Conservation (phyloP, 2,113 vertebrate genomes). For the Tyto alba region DNA sequence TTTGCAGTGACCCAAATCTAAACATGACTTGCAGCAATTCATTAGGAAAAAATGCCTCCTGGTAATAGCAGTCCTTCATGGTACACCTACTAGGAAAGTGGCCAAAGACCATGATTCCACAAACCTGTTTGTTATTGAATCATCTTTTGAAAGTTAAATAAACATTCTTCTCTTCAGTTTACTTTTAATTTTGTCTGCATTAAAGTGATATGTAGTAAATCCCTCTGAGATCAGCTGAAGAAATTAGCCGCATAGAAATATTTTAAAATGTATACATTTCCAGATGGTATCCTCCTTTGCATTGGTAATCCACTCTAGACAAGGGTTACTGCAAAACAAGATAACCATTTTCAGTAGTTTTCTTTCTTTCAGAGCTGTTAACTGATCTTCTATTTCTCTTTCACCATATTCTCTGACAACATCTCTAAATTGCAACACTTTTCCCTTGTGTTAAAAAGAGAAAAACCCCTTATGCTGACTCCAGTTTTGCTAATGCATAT, state of each 20-base stretch:
- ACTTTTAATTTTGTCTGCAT: neutral
- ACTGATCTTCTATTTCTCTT: neutral
- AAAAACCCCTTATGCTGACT: neutral
- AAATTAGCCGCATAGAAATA: neutral
- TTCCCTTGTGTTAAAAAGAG: neutral
- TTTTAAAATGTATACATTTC: slow-evolving; percentile 29
- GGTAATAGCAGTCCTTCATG: neutral
- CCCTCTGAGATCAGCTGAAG: neutral
- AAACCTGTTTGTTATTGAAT: neutral
- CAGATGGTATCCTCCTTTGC: neutral
- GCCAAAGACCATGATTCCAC: neutral
- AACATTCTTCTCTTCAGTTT: neutral
- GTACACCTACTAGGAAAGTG: neutral
- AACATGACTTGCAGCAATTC: neutral
- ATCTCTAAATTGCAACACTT: neutral
- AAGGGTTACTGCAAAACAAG: neutral
- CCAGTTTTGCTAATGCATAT: neutral
- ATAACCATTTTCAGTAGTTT: neutral
- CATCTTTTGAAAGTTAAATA: neutral
- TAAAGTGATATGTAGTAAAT: neutral
- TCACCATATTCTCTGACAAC: neutral
- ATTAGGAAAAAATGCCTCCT: neutral
- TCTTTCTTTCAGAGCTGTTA: slow-evolving; percentile 5
- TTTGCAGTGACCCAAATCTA: neutral
- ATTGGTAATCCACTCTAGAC: neutral